A percentile compares a stretch with the other conserved stretches of the same genome.
Evolutionary conservation across 2,888 invertebrate species (phyloP).

Genomic region (Fissipunctia ypsillon): DNA sequence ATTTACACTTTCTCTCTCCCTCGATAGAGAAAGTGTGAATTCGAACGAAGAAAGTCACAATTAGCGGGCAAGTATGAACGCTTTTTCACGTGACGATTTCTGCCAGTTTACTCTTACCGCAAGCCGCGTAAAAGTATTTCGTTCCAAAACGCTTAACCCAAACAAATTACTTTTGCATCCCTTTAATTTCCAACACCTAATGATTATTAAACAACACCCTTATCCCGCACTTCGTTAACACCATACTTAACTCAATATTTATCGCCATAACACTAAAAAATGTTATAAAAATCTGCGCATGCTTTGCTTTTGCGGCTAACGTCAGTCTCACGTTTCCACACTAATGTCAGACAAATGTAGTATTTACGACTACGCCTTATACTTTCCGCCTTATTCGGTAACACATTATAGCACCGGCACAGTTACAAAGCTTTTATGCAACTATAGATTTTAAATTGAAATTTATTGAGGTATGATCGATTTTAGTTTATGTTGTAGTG

Average conservation of each 20-base stretch:
- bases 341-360: slow-evolving; percentile 53
- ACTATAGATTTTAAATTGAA: slow-evolving; percentile 60
- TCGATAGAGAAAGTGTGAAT: too few species aligned
- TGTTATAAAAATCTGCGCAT: slow-evolving; percentile 51
- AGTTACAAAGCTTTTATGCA: slow-evolving; percentile 58
- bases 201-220: not conserved
- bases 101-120: too few species aligned
- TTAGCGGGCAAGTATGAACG: too few species aligned
- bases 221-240: not conserved
- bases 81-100: too few species aligned
- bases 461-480: slow-evolving; percentile 46
- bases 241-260: slow-evolving; percentile 40
- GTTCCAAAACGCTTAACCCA: too few species aligned
- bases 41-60: too few species aligned
- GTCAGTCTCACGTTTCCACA: slow-evolving; percentile 61
- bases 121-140: too few species aligned
- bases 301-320: slow-evolving; percentile 57
- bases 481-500: slow-evolving; percentile 30
- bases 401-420: slow-evolving; percentile 40
- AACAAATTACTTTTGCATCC: not conserved
- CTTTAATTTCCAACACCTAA: not conserved
- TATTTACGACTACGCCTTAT: slow-evolving; percentile 54
- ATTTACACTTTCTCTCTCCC: too few species aligned
- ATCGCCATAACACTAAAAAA: slow-evolving; percentile 42
- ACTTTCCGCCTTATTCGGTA: slow-evolving; percentile 59